Percentiles rank a stretch among this genome's conserved stretches.
phyloP scores from a whole-genome alignment of 2,113 vertebrate species.

The Odocoileus hemionus region DNA sequence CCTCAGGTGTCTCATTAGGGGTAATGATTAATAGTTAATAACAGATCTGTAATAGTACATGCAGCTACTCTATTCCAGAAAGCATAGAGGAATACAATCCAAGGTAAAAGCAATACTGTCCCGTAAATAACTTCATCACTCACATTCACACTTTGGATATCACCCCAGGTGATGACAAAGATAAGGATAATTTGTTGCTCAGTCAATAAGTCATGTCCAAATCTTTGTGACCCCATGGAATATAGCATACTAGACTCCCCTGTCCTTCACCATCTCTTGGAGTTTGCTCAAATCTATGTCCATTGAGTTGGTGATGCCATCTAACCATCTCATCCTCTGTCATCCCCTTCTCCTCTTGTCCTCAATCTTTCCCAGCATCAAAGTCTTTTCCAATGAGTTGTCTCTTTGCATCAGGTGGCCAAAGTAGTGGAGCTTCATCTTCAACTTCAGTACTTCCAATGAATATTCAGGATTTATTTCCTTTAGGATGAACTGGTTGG shows the following conservation, averaged over 20 bases:
- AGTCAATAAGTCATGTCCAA: background rate
- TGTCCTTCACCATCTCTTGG: background rate
- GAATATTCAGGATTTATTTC: background rate
- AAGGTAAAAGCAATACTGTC: background rate
- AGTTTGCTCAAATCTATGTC: background rate
- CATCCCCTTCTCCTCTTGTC: background rate
- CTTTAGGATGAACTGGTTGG: background rate
- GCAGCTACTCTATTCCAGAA: background rate
- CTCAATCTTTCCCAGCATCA: background rate
- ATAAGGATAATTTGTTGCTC: background rate
- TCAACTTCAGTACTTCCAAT: background rate
- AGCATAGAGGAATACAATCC: background rate
- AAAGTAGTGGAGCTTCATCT: background rate
- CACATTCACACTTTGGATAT: background rate
- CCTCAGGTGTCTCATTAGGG: background rate
- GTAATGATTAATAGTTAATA: slow-evolving; percentile 1
- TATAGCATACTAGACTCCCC: background rate
- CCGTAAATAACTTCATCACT: background rate
- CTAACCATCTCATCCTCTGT: background rate
- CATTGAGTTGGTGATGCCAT: background rate
- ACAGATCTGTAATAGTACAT: background rate
- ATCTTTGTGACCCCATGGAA: background rate
- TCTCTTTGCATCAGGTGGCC: background rate
- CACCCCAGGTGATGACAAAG: background rate
- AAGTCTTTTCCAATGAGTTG: background rate